phyloP scores from a whole-genome alignment of 92 coral and sea anemone species.

The Epizoanthus stellaris region DNA sequence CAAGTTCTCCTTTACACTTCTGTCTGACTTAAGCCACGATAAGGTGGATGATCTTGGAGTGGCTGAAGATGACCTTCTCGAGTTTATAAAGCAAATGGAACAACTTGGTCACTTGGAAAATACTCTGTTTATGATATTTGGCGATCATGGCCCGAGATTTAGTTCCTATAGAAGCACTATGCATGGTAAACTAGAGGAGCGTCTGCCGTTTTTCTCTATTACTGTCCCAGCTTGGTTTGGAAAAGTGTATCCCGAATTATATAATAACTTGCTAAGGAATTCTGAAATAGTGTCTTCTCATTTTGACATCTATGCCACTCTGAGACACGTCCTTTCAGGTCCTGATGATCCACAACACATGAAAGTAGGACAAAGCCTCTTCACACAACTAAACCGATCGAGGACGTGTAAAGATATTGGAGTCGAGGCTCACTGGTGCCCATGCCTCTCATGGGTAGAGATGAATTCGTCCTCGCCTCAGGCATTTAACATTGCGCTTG shows the following conservation, averaged over 20 bases:
- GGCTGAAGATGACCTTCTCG: constrained; percentile 55
- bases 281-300: constrained; percentile 61
- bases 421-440: constrained; percentile 70
- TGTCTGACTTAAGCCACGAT: constrained; percentile 57
- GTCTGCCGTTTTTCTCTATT: constrained; percentile 65
- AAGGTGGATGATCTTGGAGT: constrained; percentile 51
- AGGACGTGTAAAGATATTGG: constrained; percentile 61
- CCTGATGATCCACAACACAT: constrained; percentile 41
- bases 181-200: constrained; percentile 70
- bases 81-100: constrained; percentile 48
- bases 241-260: constrained; percentile 23
- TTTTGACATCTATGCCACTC: constrained; percentile 68
- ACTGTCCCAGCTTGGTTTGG: constrained; percentile 63
- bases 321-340: constrained; percentile 55
- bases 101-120: constrained; percentile 46
- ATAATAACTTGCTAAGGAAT: constrained; percentile 43
- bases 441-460: constrained; percentile 50
- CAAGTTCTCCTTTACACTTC: constrained; percentile 52
- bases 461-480: constrained; percentile 27
- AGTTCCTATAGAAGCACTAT: constrained; percentile 62
- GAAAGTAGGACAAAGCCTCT: constrained; percentile 55
- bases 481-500: constrained; percentile 6
- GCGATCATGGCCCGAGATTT: constrained; percentile 67
- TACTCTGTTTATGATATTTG: constrained; percentile 53
- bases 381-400: constrained; percentile 33